A percentile compares a stretch with the other conserved stretches of the same genome.
Conservation (phyloP, 2,113 vertebrate species). For the Rhabdomys dilectus region DNA sequence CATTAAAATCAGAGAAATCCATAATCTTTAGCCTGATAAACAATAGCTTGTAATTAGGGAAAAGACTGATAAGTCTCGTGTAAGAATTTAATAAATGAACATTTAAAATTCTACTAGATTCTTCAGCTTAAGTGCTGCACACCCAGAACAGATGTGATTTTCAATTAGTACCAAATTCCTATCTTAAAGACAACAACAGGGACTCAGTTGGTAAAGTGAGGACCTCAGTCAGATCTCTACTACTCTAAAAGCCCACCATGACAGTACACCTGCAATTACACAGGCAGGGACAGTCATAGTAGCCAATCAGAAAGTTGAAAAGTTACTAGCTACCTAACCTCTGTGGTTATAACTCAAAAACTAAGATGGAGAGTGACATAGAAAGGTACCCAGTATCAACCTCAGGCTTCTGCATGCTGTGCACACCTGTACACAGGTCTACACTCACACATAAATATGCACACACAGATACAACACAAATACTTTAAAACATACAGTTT, state of each 20-base stretch:
- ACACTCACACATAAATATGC: not conserved
- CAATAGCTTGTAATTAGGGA: not conserved
- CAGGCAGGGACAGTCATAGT: not conserved
- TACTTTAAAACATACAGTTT: not conserved
- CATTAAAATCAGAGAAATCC: conserved; percentile 46
- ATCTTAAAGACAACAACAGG: conserved; percentile 30
- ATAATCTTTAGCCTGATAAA: not conserved
- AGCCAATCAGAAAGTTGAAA: not conserved
- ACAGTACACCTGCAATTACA: not conserved
- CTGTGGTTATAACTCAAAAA: not conserved
- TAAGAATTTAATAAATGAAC: conserved; percentile 11
- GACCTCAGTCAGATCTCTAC: not conserved
- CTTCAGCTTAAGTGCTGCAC: not conserved
- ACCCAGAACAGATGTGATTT: conserved; percentile 15
- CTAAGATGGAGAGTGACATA: not conserved
- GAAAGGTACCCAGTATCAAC: not conserved
- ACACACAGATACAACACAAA: not conserved
- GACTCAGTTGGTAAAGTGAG: not conserved
- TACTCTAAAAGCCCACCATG: not conserved
- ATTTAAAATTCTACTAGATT: conserved; percentile 26
- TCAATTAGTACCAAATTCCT: not conserved
- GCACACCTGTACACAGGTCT: not conserved
- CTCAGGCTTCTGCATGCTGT: not conserved
- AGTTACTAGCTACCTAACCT: not conserved
- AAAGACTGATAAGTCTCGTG: conserved; percentile 16